phyloP scores from a whole-genome alignment of 2,797 vertebrate species.

The Poeciliopsis presidionis region DNA sequence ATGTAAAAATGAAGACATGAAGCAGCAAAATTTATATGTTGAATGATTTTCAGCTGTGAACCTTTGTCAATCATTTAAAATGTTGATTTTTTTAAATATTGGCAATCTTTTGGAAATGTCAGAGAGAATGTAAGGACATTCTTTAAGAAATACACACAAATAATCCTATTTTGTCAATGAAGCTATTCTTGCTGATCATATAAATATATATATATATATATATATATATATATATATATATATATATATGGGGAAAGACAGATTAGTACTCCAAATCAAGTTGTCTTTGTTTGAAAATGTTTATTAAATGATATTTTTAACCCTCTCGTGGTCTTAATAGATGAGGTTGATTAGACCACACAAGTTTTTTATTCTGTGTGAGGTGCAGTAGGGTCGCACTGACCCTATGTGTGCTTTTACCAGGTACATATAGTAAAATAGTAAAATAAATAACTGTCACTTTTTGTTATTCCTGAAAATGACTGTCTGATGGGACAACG shows the following conservation, averaged over 20 bases:
- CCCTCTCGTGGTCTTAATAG: too few species aligned
- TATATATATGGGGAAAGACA: neutral
- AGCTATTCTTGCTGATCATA: neutral
- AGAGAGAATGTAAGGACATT: neutral
- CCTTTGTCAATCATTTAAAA: neutral
- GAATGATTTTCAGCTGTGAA: neutral
- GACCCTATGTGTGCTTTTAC: too few species aligned
- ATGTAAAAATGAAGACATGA: neutral
- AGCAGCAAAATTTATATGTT: neutral
- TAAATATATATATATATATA: too few species aligned
- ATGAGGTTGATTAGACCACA: too few species aligned
- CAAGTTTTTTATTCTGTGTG: too few species aligned
- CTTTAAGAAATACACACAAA: neutral
- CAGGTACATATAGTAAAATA: too few species aligned
- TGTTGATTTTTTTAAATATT: neutral
- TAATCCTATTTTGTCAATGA: neutral
- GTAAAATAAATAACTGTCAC: too few species aligned
- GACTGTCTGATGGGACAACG: too few species aligned
- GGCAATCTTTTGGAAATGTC: neutral
- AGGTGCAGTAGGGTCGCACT: too few species aligned
- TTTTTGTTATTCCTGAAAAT: too few species aligned
- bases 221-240: too few species aligned
- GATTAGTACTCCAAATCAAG: neutral
- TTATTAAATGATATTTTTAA: neutral
- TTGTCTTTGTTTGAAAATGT: neutral